Conservation (phyloP, 2,888 invertebrate species). For the Noctua fimbriata region DNA sequence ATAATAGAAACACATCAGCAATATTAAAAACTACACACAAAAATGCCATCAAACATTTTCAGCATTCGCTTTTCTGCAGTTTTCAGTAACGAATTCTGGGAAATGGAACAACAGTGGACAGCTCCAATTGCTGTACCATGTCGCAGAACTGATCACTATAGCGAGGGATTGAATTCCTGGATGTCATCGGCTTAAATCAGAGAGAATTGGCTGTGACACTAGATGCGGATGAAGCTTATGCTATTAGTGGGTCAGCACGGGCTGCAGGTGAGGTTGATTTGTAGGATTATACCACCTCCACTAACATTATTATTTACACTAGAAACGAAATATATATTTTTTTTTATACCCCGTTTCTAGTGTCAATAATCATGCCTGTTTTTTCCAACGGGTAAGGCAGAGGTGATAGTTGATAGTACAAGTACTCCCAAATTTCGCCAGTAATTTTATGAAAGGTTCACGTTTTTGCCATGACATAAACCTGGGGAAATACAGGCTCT, state of each 20-base stretch:
- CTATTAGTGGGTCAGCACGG: neutral
- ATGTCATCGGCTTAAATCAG: neutral
- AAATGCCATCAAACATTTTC: neutral
- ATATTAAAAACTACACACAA: neutral
- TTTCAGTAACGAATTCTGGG: constrained; percentile 1
- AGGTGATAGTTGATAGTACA: neutral
- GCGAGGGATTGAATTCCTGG: neutral
- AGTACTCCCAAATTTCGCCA: neutral
- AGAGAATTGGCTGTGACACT: neutral
- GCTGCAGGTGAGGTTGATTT: neutral
- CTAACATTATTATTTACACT: no score
- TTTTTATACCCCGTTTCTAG: no score
- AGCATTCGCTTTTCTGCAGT: neutral
- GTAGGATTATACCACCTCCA: no score
- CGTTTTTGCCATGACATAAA: no score
- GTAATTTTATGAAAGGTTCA: neutral
- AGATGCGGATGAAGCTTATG: neutral
- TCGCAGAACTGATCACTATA: neutral
- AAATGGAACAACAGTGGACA: neutral
- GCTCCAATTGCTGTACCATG: neutral
- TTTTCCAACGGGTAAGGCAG: neutral
- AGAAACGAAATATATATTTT: no score
- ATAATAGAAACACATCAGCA: neutral
- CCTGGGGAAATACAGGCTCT: neutral
- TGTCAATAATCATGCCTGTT: no score